These are phyloP conservation scores for Iguana delicatissima DNA, from an alignment of 2,797 vertebrate genomes.

Conservation along the genomic window DNA sequence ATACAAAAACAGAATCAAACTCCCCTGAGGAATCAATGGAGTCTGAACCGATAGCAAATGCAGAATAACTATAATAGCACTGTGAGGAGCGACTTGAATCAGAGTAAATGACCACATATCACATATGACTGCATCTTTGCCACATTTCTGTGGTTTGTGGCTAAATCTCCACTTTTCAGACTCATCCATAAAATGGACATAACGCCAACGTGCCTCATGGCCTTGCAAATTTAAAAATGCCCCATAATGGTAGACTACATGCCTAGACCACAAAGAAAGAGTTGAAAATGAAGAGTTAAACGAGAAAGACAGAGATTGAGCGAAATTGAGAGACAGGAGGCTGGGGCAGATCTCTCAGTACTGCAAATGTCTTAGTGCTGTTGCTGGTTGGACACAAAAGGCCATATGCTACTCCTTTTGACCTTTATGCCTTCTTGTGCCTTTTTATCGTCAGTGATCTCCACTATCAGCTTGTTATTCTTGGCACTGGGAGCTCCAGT, in stretches of 20 bases:
- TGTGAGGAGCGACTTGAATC: background rate
- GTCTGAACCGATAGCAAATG: background rate
- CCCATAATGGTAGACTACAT: background rate
- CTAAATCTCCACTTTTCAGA: background rate
- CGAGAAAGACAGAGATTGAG: background rate
- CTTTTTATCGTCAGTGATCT: constrained; percentile 70
- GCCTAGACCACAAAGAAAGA: background rate
- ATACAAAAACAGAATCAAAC: background rate
- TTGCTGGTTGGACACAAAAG: constrained; percentile 55
- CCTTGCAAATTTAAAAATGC: background rate
- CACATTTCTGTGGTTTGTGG: background rate
- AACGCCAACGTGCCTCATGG: background rate
- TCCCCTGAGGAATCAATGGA: background rate
- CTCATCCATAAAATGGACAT: background rate
- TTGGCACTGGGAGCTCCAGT: constrained; percentile 75
- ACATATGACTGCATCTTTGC: too few relatives aligned
- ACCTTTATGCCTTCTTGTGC: constrained; percentile 74
- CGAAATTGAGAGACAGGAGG: constrained; percentile 1
- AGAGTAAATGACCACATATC: too few relatives aligned
- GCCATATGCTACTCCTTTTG: constrained; percentile 78
- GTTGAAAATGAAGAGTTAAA: background rate
- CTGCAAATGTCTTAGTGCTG: constrained; percentile 61
- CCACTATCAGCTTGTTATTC: constrained; percentile 77
- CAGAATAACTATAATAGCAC: too few relatives aligned
- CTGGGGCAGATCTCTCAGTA: constrained; percentile 45